Conservation (phyloP, 2,888 invertebrate species). For the Tiphia femorata region DNA sequence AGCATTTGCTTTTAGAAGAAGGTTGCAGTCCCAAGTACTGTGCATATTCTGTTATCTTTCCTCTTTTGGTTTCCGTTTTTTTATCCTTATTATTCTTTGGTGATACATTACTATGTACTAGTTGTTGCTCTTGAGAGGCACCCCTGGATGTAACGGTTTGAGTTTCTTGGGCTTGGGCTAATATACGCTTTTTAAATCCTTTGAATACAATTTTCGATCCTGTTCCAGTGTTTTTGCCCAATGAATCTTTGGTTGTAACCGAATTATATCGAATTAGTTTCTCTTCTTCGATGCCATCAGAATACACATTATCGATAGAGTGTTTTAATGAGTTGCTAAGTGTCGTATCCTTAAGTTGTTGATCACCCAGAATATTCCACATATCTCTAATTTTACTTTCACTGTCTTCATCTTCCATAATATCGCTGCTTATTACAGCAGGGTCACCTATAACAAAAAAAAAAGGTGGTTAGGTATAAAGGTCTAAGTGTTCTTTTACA, state of each 20-base stretch:
- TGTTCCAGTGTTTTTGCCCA: constrained; percentile 29
- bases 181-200: constrained; percentile 61
- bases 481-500: too few species aligned
- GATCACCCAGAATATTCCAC: constrained; percentile 47
- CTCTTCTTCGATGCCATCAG: constrained; percentile 31
- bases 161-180: constrained; percentile 56
- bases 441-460: constrained; percentile 40
- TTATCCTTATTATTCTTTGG: constrained; percentile 39
- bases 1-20: constrained; percentile 76
- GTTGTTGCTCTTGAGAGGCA: constrained; percentile 22
- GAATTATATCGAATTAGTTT: constrained; percentile 33
- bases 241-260: constrained; percentile 34
- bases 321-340: constrained; percentile 32
- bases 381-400: constrained; percentile 58
- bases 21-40: constrained; percentile 79
- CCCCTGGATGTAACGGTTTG: constrained; percentile 30
- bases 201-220: constrained; percentile 55
- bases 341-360: constrained; percentile 40
- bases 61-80: constrained; percentile 47
- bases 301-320: constrained; percentile 26
- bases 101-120: constrained; percentile 22
- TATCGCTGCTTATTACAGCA: constrained; percentile 41
- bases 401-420: constrained; percentile 68
- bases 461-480: background rate
- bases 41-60: constrained; percentile 74